Evolutionary conservation across 2,888 invertebrate species (phyloP), one percentile per base, ranked within the genome.

Genomic region (Gryllus longicercus): DNA sequence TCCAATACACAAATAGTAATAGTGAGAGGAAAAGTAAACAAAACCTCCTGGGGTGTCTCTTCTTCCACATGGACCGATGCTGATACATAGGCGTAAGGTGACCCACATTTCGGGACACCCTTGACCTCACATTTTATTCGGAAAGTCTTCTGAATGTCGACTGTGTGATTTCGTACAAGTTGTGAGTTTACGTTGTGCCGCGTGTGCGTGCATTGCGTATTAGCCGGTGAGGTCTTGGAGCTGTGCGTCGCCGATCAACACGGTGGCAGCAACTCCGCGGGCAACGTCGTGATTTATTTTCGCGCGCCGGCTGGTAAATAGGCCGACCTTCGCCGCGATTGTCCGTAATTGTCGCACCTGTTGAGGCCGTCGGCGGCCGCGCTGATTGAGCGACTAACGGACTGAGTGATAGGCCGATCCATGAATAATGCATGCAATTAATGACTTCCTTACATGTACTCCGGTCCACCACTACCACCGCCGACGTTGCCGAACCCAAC

Each of bases 271-370:
- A 38, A 38, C 38, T 38, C 38, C 38, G 38, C 38, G 38, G 5
- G 8, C 38, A 38, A 38, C 38, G 38, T 8, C 8, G 63, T 18
- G 63, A 63, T 63, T n/a, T 63, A 63, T 63, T 63, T 63, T n/a
- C n/a, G 63, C 16, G n/a, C 63, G 38, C 63, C n/a, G 16, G 63
- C 63, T 63, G 63, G 12, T 63, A 63, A 63, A 63, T 63, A 63
- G 63, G 14, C 16, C n/a, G 63, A 63, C 63, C 63, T 63, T n/a
- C 16, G 63, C n/a, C 11, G n/a, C 63, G 16, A 63, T 63, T n/a
- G n/a, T 63, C 63, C 63, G 63, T 63, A 63, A 63, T 63, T n/a
- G 63, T 63, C 63, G n/a, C 63, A 63, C 63, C 63, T 63, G 63
- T 63, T 63, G 63, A 63, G 63, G 63, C n/a, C 63, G 63, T 63